A percentile compares a stretch with the other conserved stretches of the same genome.
These are phyloP conservation scores for Centropyge bicolor DNA, from an alignment of 2,797 vertebrate genomes.

Conservation along the genomic window DNA sequence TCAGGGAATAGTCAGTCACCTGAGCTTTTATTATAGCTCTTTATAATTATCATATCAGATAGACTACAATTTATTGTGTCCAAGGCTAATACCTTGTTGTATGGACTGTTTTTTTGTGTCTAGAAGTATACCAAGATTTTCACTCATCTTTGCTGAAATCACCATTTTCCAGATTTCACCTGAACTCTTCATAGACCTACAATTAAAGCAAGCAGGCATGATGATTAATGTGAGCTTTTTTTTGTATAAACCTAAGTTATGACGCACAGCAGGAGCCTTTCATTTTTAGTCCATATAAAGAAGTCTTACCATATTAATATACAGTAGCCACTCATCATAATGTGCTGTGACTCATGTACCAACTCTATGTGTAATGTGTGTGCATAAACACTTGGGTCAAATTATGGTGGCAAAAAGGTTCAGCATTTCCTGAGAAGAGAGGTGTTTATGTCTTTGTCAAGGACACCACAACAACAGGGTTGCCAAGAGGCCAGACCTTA, in stretches of 20 bases:
- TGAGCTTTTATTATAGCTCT: not conserved
- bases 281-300: conserved; percentile 22
- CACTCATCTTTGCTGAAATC: not conserved
- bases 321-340: not conserved
- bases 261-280: not conserved
- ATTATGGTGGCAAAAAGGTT: conserved; percentile 14
- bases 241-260: not conserved
- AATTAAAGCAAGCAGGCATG: not conserved
- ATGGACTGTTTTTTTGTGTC: not conserved
- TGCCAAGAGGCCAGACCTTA: conserved; percentile 43
- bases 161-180: not conserved
- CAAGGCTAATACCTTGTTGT: not conserved
- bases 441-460: conserved; percentile 49
- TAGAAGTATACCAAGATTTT: not conserved
- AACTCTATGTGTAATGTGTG: not conserved
- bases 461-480: conserved; percentile 32
- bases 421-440: conserved; percentile 1
- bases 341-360: conserved; percentile 40
- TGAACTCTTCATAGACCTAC: not conserved
- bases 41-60: not conserved
- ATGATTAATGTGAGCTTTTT: not conserved
- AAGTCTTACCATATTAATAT: not conserved
- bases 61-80: not conserved
- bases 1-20: not conserved
- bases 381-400: conserved; percentile 12